These are phyloP conservation scores for Vulpes ferrilata DNA, from an alignment of 2,113 vertebrate genomes.

Conservation along the genomic window DNA sequence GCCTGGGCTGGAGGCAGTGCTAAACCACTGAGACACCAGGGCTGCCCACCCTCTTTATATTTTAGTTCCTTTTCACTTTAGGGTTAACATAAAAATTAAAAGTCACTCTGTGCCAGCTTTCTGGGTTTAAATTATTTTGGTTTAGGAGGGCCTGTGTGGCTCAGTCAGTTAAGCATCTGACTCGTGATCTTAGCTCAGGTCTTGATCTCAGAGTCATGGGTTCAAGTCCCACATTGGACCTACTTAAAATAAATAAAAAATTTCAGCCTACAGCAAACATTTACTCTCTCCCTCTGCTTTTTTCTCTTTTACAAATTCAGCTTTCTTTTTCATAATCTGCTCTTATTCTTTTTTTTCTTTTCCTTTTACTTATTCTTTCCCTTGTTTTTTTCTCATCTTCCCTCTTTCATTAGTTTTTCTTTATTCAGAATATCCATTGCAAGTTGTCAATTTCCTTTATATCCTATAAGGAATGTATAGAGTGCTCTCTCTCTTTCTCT, in stretches of 20 bases:
- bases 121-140: background rate
- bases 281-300: background rate
- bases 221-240: background rate
- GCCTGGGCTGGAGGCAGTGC: too few species aligned
- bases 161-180: background rate
- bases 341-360: background rate
- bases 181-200: background rate
- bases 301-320: background rate
- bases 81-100: conserved; percentile 43
- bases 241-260: background rate
- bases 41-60: background rate
- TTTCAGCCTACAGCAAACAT: background rate
- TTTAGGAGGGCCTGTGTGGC: background rate
- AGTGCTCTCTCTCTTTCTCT: background rate
- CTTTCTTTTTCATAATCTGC: background rate
- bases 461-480: background rate
- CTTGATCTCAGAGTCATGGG: background rate
- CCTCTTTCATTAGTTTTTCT: background rate
- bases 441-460: background rate
- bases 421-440: background rate
- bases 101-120: background rate
- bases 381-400: background rate
- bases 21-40: too few species aligned
- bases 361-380: background rate
- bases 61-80: conserved; percentile 15